Conservation (phyloP, 2,113 vertebrate genomes). For the Bos taurus region DNA sequence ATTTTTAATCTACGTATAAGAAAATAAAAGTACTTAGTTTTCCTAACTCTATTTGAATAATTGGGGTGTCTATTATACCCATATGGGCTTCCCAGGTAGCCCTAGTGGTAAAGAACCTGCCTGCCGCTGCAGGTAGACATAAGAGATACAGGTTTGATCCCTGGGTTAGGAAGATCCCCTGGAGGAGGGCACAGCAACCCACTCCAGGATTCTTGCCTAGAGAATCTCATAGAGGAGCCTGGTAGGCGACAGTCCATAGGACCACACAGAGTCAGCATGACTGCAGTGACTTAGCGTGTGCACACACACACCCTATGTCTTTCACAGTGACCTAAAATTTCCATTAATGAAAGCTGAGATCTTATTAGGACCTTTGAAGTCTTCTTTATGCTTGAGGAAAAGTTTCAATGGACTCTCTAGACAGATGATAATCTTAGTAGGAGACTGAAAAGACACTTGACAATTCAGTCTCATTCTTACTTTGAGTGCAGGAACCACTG, state of each 20-base stretch:
- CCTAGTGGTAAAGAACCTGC: neutral
- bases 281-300: neutral
- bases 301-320: neutral
- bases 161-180: neutral
- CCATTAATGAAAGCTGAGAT: neutral
- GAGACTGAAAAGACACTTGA: constrained; percentile 64
- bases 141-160: neutral
- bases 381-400: constrained; percentile 57
- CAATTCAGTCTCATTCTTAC: constrained; percentile 55
- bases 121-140: neutral
- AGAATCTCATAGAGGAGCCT: neutral
- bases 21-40: neutral
- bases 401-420: constrained; percentile 47
- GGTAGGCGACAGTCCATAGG: neutral
- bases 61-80: neutral
- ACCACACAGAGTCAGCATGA: neutral
- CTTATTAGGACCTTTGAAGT: neutral
- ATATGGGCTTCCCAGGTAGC: neutral
- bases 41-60: neutral
- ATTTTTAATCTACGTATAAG: neutral
- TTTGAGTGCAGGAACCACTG: constrained; percentile 38
- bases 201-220: neutral
- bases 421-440: constrained; percentile 56
- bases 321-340: neutral
- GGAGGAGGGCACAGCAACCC: neutral